These are phyloP conservation scores for Poecilia wingei DNA, from an alignment of 2,797 vertebrate species.

Conservation along the genomic window DNA sequence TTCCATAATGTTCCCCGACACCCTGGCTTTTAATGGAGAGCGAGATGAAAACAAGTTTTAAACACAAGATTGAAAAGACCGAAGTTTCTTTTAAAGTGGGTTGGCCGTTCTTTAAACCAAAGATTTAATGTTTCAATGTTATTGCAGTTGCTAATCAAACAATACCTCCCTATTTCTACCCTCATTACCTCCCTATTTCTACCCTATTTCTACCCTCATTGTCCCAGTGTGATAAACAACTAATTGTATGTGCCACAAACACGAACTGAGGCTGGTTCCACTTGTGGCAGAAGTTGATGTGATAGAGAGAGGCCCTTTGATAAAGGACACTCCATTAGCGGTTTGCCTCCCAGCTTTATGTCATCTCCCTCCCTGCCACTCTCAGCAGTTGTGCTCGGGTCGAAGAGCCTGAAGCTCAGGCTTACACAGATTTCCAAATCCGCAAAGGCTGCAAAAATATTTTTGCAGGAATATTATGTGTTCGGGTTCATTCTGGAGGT, in stretches of 20 bases:
- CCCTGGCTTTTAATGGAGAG: neutral
- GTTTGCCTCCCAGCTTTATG: constrained; percentile 17
- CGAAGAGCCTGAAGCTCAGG: neutral
- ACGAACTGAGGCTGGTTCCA: constrained; percentile 22
- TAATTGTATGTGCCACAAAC: constrained; percentile 41
- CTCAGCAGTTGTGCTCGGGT: neutral
- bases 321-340: constrained; percentile 50
- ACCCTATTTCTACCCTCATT: neutral
- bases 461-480: neutral
- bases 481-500: neutral
- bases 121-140: constrained; percentile 7
- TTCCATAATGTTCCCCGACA: neutral
- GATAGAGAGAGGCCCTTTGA: constrained; percentile 39
- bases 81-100: neutral
- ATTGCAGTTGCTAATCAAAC: constrained; percentile 37
- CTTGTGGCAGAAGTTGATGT: constrained; percentile 38
- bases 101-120: neutral
- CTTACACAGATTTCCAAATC: neutral
- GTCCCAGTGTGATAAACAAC: constrained; percentile 25
- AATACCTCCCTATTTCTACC: constrained; percentile 12
- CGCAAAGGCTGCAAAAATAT: neutral
- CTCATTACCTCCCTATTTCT: neutral
- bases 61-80: neutral
- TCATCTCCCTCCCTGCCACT: constrained; percentile 19
- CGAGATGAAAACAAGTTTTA: constrained; percentile 1